A percentile compares a stretch with the other conserved stretches of the same genome.
Conservation (phyloP, 2,888 invertebrate species). For the Venusia cambrica region DNA sequence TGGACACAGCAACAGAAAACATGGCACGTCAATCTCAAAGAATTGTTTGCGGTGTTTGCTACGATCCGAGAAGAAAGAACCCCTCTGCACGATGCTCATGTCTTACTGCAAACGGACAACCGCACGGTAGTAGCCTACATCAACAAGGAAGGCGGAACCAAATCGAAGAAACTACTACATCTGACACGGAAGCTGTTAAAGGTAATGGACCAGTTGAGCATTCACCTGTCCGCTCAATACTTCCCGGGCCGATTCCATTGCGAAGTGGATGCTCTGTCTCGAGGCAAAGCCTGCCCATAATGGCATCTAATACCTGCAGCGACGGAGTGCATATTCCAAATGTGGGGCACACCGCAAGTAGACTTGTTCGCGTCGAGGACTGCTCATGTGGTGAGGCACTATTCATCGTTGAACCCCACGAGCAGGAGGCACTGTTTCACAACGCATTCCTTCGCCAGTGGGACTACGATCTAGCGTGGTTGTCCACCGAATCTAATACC, state of each 20-base stretch:
- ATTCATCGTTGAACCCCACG: too few relatives aligned
- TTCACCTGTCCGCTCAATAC: slow-evolving; percentile 20
- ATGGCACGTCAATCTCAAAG: slow-evolving; percentile 6
- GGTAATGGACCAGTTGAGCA: background rate
- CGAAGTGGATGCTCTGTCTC: slow-evolving; percentile 20
- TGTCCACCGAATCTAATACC: slow-evolving; percentile 26
- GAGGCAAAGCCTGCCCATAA: background rate
- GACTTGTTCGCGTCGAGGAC: too few relatives aligned
- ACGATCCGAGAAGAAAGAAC: background rate
- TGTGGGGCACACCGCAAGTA: too few relatives aligned
- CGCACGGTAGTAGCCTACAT: slow-evolving; percentile 11
- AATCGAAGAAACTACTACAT: slow-evolving; percentile 27
- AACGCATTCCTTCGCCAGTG: slow-evolving; percentile 24
- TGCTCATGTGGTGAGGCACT: too few relatives aligned
- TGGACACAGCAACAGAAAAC: slow-evolving; percentile 4
- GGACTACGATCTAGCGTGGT: slow-evolving; percentile 18
- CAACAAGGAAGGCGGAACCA: slow-evolving; percentile 22
- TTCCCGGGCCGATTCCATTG: slow-evolving; percentile 31
- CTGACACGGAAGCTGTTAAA: background rate
- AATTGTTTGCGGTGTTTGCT: background rate
- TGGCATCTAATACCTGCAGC: slow-evolving; percentile 1
- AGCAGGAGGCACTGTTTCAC: too few relatives aligned
- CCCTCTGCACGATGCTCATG: background rate
- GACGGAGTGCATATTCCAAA: background rate
- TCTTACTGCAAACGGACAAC: slow-evolving; percentile 9